phyloP scores from a whole-genome alignment of 1,140 invertebrate species.

The Drosophila takahashii region DNA sequence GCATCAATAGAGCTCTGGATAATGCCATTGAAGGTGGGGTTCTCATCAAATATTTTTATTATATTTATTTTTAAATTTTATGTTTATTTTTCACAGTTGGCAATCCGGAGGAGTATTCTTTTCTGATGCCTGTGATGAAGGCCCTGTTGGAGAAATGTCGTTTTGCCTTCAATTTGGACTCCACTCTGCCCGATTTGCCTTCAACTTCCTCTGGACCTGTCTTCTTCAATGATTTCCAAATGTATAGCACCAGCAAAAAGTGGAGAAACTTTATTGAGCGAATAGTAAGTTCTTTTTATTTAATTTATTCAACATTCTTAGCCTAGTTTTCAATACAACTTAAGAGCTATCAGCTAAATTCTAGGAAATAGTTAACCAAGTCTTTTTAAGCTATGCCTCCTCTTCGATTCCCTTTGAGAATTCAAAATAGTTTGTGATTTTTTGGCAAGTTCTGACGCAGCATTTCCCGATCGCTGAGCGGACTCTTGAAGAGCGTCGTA shows the following conservation, averaged over 20 bases:
- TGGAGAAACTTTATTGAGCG: conserved; percentile 87
- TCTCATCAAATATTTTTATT: accelerated
- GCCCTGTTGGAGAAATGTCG: conserved; percentile 87
- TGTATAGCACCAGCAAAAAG: conserved; percentile 86
- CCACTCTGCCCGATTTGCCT: conserved; percentile 86
- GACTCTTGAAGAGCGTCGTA: conserved; percentile 78
- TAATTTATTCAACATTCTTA: conserved; percentile 25
- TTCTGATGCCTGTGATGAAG: conserved; percentile 88
- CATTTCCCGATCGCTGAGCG: conserved; percentile 59
- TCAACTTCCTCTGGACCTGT: conserved; percentile 86
- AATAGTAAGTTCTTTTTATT: conserved; percentile 85
- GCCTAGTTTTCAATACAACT: conserved; percentile 7
- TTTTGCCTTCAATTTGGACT: conserved; percentile 85
- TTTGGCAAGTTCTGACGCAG: conserved; percentile 76
- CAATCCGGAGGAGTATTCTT: conserved; percentile 87
- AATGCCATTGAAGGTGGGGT: conserved; percentile 84
- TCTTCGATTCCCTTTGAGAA: background rate
- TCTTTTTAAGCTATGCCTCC: conserved; percentile 41
- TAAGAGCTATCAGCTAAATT: conserved; percentile 5
- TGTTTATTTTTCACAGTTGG: conserved; percentile 78
- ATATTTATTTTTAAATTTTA: background rate
- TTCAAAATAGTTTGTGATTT: conserved; percentile 80
- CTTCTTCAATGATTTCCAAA: conserved; percentile 88
- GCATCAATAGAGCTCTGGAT: conserved; percentile 84
- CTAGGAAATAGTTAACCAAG: conserved; percentile 35